These are phyloP conservation scores for Chaetorhynchus papuensis DNA, from an alignment of 2,113 vertebrate species.

Conservation along the genomic window DNA sequence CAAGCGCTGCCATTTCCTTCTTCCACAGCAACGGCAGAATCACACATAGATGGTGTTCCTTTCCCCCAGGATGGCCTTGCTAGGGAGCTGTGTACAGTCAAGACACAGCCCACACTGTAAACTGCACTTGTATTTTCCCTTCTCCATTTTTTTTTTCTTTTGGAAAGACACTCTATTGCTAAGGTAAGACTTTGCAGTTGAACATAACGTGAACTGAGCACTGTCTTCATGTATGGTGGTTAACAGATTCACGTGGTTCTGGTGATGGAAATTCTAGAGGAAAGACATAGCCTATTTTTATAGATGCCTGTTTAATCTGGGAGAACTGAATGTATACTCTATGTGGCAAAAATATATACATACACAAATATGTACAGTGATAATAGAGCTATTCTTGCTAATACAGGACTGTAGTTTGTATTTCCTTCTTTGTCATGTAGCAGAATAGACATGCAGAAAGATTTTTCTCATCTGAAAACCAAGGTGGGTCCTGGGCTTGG, in stretches of 20 bases:
- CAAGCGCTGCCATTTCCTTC: neutral
- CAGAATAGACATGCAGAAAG: neutral
- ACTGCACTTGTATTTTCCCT: neutral
- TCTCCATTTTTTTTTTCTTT: neutral
- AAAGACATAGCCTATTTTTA: neutral
- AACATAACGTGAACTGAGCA: neutral
- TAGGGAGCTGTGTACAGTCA: neutral
- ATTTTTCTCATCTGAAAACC: neutral
- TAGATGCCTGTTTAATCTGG: neutral
- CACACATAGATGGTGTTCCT: fast-evolving
- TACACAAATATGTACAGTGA: neutral
- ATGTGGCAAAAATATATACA: constrained; percentile 11
- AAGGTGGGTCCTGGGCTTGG: neutral
- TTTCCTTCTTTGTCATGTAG: neutral
- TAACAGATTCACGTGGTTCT: neutral
- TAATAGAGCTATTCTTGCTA: constrained; percentile 51
- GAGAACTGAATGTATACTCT: constrained; percentile 18
- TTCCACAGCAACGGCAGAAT: neutral
- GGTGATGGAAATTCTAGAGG: neutral
- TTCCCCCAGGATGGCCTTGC: neutral
- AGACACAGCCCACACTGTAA: neutral
- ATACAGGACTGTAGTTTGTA: neutral
- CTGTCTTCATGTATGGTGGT: neutral
- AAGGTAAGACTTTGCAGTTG: neutral
- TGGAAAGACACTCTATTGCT: neutral